phyloP scores from a whole-genome alignment of 2,797 vertebrate genomes.

The Anguilla megastoma region DNA sequence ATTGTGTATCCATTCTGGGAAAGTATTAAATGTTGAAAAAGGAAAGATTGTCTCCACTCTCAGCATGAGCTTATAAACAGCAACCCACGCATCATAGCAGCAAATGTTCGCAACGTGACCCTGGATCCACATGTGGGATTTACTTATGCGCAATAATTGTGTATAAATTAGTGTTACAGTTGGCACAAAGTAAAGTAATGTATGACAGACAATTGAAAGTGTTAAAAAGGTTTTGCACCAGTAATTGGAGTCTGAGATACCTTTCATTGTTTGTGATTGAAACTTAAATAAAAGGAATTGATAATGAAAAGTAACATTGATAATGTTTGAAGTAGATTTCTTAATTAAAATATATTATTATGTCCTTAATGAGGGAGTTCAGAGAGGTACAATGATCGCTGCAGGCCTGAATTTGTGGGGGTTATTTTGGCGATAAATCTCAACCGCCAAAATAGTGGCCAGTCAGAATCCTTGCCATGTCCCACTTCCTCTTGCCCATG shows the following conservation, averaged over 20 bases:
- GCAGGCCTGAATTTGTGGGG: not conserved
- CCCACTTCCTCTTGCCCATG: not conserved
- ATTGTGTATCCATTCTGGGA: not conserved
- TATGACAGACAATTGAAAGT: not conserved
- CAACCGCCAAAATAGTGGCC: not conserved
- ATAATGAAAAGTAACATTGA: conserved; percentile 5
- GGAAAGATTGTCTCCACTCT: not conserved
- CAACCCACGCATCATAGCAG: not conserved
- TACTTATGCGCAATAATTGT: not conserved
- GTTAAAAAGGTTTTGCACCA: not conserved
- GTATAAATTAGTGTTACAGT: not conserved
- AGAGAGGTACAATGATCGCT: not conserved
- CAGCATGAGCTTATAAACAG: not conserved
- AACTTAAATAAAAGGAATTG: not conserved
- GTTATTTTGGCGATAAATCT: not conserved
- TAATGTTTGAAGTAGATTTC: not conserved
- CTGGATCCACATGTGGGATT: not conserved
- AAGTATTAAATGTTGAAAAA: not conserved
- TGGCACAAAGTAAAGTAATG: not conserved
- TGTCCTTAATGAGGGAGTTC: not conserved
- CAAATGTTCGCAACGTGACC: not conserved
- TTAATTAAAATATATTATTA: not conserved
- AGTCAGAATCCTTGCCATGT: not conserved
- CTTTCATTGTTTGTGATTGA: not conserved
- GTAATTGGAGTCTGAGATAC: not conserved